Conservation (phyloP, 2,888 invertebrate species). For the Danaus chrysippus region DNA sequence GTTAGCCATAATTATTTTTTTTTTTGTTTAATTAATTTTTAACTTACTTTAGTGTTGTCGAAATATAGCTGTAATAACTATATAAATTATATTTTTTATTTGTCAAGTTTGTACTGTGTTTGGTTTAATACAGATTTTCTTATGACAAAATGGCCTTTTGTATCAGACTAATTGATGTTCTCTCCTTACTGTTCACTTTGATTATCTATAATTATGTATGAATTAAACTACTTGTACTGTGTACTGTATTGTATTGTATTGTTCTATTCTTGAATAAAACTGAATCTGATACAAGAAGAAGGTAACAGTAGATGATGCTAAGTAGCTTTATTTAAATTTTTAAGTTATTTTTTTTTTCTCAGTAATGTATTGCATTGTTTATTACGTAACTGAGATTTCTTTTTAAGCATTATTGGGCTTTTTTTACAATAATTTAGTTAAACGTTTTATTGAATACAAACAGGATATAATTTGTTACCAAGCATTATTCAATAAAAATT, state of each 20-base stretch:
- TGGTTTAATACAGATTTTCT: constrained; percentile 32
- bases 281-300: constrained; percentile 51
- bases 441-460: constrained; percentile 73
- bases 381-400: constrained; percentile 39
- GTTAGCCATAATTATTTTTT: constrained; percentile 73
- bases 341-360: constrained; percentile 67
- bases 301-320: constrained; percentile 62
- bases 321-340: constrained; percentile 72
- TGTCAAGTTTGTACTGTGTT: constrained; percentile 33
- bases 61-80: constrained; percentile 65
- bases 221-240: constrained; percentile 27
- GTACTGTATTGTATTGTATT: too few relatives aligned
- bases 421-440: constrained; percentile 69
- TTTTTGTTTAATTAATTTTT: constrained; percentile 61
- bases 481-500: constrained; percentile 77
- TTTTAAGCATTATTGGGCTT: constrained; percentile 60
- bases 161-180: constrained; percentile 52
- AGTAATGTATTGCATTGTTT: constrained; percentile 47
- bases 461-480: constrained; percentile 77
- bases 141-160: constrained; percentile 48
- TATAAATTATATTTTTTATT: constrained; percentile 56
- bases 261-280: constrained; percentile 48
- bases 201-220: constrained; percentile 31
- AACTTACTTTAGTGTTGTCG: constrained; percentile 63
- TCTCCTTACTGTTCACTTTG: constrained; percentile 34